Evolutionary conservation across 2,888 invertebrate species (phyloP), one percentile per base, ranked within the genome.

Genomic region (Endotricha flammealis): DNA sequence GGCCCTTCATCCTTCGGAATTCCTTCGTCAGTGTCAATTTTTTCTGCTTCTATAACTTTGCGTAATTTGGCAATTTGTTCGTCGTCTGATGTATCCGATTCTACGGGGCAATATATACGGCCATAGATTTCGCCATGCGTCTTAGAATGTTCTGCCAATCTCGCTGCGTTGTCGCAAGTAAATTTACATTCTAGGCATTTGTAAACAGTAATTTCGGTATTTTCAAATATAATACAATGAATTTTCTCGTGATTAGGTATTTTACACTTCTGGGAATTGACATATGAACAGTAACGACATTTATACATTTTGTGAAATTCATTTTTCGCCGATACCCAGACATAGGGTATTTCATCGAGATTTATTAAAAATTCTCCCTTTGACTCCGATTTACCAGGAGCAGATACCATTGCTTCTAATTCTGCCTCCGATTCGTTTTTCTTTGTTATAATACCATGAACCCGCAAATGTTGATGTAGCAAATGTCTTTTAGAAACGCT

Each of bases 211-310:
- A 76, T 64, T 33, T 90, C 90, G 54, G 67, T 78, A 33, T 87
- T 83, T 47, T 89, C 89, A 50, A 81, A 79, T 29, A 65, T 54
- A 20, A 79, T 62, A 35, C 74, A 87, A 68, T 95, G 95, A 89
- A 95, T 93, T 64, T 91, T 91, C 69, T 95, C 95, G 71, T 96
- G 96, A 55, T 94, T 93, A 16, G 91, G 90, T 39, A 96, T 92
- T 68, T 94, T 94, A 28, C 91, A 91, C 57, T 93, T 91, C 32
- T 94, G 88, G n/a, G 92, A 87, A 63, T 94, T 94, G 8, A 95
- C 92, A 66, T 94, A 94, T 0, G 95, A 95, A 64, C 96, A 96
- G 64, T 90, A 92, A 16, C 93, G 89, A 64, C 96, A 96, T 64
- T 94, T 93, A 66, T 92, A 92, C 91, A 95, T 93, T 77, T 95